These are phyloP conservation scores for Teleogryllus oceanicus DNA, from an alignment of 2,888 invertebrate genomes.

Conservation along the genomic window DNA sequence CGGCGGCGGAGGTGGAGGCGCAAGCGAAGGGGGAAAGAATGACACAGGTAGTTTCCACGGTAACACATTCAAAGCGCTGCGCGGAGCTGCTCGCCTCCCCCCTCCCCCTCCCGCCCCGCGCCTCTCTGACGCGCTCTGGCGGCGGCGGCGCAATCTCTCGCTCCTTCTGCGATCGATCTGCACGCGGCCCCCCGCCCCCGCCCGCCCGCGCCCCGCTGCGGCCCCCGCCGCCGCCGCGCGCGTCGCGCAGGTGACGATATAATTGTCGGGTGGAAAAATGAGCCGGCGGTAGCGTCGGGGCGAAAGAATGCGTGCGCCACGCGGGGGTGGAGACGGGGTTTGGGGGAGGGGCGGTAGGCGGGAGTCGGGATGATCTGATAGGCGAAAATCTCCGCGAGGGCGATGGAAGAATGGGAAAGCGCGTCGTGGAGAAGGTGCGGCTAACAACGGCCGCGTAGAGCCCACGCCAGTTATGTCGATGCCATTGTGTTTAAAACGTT, in stretches of 20 bases:
- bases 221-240: not conserved
- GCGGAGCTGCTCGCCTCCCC: not conserved
- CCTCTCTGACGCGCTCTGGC: not conserved
- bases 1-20: not conserved
- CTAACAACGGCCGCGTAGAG: too few species aligned
- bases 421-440: too few species aligned
- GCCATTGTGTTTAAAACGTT: too few species aligned
- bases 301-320: not conserved
- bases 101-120: not conserved
- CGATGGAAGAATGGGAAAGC: too few species aligned
- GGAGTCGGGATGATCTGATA: too few species aligned
- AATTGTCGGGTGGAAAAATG: slow-evolving; percentile 1
- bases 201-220: not conserved
- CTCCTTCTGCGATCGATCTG: slow-evolving; percentile 18
- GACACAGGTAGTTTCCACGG: slow-evolving; percentile 18
- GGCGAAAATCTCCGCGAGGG: too few species aligned
- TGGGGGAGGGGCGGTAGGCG: too few species aligned
- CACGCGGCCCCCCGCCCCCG: not conserved
- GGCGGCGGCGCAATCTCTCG: not conserved
- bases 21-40: slow-evolving; percentile 6
- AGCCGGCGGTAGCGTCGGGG: not conserved
- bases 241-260: slow-evolving; percentile 11
- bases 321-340: not conserved
- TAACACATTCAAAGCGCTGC: slow-evolving; percentile 1
- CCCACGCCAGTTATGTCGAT: too few species aligned